Conservation (phyloP, 2,888 invertebrate genomes). For the Thumatha senex region DNA sequence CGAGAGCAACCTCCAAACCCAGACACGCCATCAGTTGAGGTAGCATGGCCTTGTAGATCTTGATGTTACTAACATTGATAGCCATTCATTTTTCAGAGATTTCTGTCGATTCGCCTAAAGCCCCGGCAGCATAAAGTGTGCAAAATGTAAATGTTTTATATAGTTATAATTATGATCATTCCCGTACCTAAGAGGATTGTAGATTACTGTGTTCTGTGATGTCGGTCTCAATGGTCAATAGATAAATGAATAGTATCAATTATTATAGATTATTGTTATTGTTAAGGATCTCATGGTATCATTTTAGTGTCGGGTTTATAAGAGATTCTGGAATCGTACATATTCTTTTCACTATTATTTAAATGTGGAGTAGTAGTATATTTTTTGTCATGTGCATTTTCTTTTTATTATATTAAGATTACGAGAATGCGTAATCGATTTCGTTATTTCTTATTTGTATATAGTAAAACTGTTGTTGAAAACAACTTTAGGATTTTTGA, state of each 20-base stretch:
- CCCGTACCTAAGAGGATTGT: constrained; percentile 82
- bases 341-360: constrained; percentile 62
- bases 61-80: background rate
- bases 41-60: no score
- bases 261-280: constrained; percentile 80
- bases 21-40: no score
- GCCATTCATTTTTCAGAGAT: constrained; percentile 9
- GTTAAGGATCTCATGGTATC: constrained; percentile 82
- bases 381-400: constrained; percentile 31
- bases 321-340: constrained; percentile 73
- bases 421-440: constrained; percentile 30
- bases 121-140: constrained; percentile 64
- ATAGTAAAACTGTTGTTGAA: constrained; percentile 51
- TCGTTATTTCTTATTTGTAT: constrained; percentile 38
- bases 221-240: constrained; percentile 81
- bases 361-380: constrained; percentile 41
- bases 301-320: constrained; percentile 67
- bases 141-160: constrained; percentile 69
- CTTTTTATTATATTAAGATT: constrained; percentile 25
- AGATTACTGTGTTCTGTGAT: constrained; percentile 81
- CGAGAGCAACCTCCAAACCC: no score
- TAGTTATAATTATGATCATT: constrained; percentile 69
- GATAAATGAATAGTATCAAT: constrained; percentile 77
- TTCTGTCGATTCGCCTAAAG: constrained; percentile 14
- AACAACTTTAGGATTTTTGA: constrained; percentile 53